phyloP scores from a whole-genome alignment of 2,113 vertebrate genomes.

The Pitta sordida region DNA sequence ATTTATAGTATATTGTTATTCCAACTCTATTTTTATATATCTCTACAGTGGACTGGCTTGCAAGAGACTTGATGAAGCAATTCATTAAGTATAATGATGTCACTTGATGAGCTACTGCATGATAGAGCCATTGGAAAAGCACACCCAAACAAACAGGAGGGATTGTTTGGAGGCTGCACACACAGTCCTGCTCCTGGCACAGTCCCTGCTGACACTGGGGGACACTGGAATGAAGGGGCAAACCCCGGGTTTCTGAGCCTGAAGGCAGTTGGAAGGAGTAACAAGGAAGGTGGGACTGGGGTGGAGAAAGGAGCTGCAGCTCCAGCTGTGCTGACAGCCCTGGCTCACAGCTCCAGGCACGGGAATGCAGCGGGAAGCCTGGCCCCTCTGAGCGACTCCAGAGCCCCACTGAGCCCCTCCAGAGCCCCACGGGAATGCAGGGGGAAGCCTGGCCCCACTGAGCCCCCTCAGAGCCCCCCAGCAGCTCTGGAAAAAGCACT shows the following conservation, averaged over 20 bases:
- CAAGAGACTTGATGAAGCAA: neutral
- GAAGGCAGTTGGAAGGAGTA: neutral
- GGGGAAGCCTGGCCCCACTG: neutral
- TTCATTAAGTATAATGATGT: neutral
- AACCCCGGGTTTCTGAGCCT: neutral
- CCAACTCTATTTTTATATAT: constrained; percentile 1
- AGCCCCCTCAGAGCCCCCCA: neutral
- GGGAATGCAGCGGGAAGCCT: neutral
- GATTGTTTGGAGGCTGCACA: neutral
- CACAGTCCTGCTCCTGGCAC: neutral
- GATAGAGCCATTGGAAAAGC: neutral
- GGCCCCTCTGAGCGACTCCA: neutral
- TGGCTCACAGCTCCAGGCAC: neutral
- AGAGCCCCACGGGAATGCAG: fast-evolving
- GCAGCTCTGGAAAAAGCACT: constrained; percentile 47
- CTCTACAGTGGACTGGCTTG: constrained; percentile 26
- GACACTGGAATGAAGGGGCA: neutral
- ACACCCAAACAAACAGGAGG: neutral
- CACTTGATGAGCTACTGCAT: neutral
- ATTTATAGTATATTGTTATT: neutral
- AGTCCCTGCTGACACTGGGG: too few species aligned
- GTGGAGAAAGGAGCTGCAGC: neutral
- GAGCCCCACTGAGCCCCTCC: neutral
- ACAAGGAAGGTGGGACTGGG: neutral
- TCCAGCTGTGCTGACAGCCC: neutral